Conservation (phyloP, 2,113 vertebrate genomes). For the Circaetus gallicus region DNA sequence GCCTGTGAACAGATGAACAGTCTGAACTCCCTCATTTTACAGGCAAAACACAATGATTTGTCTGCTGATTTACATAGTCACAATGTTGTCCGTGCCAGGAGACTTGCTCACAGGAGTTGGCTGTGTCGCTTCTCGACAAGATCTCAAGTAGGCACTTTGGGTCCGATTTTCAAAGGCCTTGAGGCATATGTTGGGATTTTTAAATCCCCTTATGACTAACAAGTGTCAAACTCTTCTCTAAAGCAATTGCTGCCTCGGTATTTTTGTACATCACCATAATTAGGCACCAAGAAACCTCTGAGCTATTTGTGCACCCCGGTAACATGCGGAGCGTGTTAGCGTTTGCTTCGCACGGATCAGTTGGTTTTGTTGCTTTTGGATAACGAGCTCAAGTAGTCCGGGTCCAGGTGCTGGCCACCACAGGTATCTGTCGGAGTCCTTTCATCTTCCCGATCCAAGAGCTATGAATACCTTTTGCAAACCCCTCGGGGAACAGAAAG, state of each 20-base stretch:
- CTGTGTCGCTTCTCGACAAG: not conserved
- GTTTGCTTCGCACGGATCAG: not conserved
- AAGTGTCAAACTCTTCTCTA: not conserved
- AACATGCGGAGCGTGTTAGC: not conserved
- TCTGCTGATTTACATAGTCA: not conserved
- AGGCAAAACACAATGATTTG: conserved; percentile 3
- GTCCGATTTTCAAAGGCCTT: not conserved
- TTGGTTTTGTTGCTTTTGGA: not conserved
- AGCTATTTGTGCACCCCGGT: not conserved
- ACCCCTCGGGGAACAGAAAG: not conserved
- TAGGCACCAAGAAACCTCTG: not conserved
- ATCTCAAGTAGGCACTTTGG: not conserved
- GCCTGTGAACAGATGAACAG: not conserved
- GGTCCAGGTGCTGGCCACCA: not conserved
- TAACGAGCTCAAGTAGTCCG: not conserved
- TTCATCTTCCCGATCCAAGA: not conserved
- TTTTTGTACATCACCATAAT: not conserved
- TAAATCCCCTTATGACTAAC: not conserved
- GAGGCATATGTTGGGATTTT: not conserved
- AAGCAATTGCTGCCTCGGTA: not conserved
- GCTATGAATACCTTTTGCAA: not conserved
- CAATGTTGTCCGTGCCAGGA: not conserved
- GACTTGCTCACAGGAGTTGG: not conserved
- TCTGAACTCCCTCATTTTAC: not conserved
- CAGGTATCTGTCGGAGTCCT: not conserved